A percentile compares a stretch with the other conserved stretches of the same genome.
Conservation (phyloP, 2,797 vertebrate species). For the Sandelia bainsii region DNA sequence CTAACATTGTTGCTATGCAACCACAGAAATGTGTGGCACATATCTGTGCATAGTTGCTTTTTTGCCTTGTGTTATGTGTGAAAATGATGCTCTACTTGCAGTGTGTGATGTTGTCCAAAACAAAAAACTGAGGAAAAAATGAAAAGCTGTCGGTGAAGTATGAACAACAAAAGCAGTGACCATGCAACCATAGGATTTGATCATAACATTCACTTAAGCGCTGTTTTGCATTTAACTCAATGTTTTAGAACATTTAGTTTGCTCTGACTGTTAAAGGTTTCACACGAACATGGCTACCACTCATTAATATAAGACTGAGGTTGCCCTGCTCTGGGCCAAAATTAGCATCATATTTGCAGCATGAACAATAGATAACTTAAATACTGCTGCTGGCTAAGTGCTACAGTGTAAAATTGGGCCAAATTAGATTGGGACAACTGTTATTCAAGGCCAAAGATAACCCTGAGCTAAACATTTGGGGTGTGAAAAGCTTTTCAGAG, state of each 20-base stretch:
- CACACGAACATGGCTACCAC: constrained; percentile 28
- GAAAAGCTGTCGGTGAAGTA: constrained; percentile 38
- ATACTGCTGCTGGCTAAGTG: constrained; percentile 32
- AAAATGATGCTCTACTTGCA: constrained; percentile 44
- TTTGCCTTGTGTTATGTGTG: constrained; percentile 40
- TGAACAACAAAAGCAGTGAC: constrained; percentile 39
- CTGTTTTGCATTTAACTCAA: constrained; percentile 31
- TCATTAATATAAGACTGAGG: constrained; percentile 33
- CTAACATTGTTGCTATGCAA: constrained; percentile 71
- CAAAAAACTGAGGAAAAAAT: constrained; percentile 25
- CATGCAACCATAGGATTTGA: constrained; percentile 42
- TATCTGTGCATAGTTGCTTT: constrained; percentile 45
- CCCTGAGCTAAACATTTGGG: constrained; percentile 49
- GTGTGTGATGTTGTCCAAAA: constrained; percentile 42
- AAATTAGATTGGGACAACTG: constrained; percentile 46
- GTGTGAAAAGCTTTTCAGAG: constrained; percentile 62
- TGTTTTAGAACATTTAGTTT: constrained; percentile 18
- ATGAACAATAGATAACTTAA: constrained; percentile 55
- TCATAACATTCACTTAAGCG: constrained; percentile 36
- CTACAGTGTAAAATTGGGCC: constrained; percentile 47
- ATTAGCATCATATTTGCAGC: constrained; percentile 59
- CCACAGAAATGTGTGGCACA: constrained; percentile 50
- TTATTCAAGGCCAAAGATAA: constrained; percentile 56
- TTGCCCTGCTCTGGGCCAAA: constrained; percentile 43
- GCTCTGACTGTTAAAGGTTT: constrained; percentile 5